Evolutionary conservation across 2,113 vertebrate species (phyloP), one percentile per base, ranked within the genome.

Genomic region (Dromiciops gliroides): DNA sequence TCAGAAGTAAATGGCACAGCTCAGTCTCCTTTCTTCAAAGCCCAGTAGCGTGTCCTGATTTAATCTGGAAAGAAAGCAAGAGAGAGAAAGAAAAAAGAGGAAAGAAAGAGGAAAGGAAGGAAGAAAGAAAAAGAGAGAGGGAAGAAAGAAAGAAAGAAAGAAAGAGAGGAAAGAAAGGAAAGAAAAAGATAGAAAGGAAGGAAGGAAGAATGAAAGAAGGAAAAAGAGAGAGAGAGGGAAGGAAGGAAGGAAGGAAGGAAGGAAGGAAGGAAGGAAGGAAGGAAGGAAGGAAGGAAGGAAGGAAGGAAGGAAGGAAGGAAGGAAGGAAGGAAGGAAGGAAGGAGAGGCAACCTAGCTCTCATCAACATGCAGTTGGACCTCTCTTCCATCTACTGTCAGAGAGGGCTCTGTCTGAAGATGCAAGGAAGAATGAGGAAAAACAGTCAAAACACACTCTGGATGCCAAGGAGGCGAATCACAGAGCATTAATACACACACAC

Each of bases 361-460:
- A 97, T 98, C 97, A 95, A 95, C 94, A 97, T 97, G 97, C 97
- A 95, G 26, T 37, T 94, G 97, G 95, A 93, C 96, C 95, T 90
- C 90, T 94, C 92, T 52, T 52, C 96, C 97, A 96, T 93, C 94
- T 95, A 93, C 96, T 95, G 94, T 96, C 96, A 96, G 91, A 91
- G 93, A 50, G 89, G 95, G 93, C 48, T n/a, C 95, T 96, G 95
- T 95, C 90, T 93, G 52, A 92, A 97, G n/a, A 96, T 89, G 37
- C 0, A 0, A 91, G 56, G 47, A 95, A 97, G 96, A 96, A 96
- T 97, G 93, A 94, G 50, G 93, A 93, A 98, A 98, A 93, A 67
- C 96, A 94, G 97, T 94, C 91, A 94, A 95, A 96, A 83, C 48
- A 90, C 3, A 2, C 48, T 48, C 94, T 94, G 96, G 51, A 91